Conservation (phyloP, 2,797 vertebrate species). For the Yasuhikotakia modesta region DNA sequence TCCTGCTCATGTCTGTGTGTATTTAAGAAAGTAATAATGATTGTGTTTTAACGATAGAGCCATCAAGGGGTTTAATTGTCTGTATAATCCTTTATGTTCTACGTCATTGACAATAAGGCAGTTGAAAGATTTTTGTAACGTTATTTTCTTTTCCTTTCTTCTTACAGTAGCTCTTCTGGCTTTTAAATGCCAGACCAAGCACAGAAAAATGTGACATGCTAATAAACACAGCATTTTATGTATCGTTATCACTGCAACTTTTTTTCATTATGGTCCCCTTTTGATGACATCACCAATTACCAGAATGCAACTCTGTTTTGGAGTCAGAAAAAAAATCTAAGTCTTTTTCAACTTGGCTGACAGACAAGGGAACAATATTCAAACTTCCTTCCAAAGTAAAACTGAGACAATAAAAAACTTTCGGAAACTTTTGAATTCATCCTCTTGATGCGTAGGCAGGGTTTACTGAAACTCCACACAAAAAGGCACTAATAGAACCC, state of each 20-base stretch:
- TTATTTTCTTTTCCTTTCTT: conserved; percentile 31
- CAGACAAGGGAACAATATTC: not conserved
- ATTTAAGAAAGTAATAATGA: conserved; percentile 23
- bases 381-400: conserved; percentile 7
- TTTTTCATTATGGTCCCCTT: conserved; percentile 38
- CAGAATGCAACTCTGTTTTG: conserved; percentile 1
- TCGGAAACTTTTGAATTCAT: no score
- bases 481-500: no score
- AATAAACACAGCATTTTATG: conserved; percentile 26
- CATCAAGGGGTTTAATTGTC: conserved; percentile 45
- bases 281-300: conserved; percentile 27
- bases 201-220: conserved; percentile 33
- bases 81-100: conserved; percentile 46
- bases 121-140: conserved; percentile 26
- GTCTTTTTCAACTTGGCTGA: conserved; percentile 24
- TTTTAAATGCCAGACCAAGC: conserved; percentile 51
- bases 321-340: conserved; percentile 14
- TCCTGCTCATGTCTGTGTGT: conserved; percentile 16
- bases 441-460: no score
- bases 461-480: no score
- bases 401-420: not conserved
- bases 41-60: not conserved
- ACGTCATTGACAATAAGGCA: conserved; percentile 40
- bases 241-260: conserved; percentile 34
- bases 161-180: conserved; percentile 18